Percentiles rank a stretch among this genome's conserved stretches.
Conservation (phyloP, 2,888 invertebrate species). For the Agapostemon virescens region DNA sequence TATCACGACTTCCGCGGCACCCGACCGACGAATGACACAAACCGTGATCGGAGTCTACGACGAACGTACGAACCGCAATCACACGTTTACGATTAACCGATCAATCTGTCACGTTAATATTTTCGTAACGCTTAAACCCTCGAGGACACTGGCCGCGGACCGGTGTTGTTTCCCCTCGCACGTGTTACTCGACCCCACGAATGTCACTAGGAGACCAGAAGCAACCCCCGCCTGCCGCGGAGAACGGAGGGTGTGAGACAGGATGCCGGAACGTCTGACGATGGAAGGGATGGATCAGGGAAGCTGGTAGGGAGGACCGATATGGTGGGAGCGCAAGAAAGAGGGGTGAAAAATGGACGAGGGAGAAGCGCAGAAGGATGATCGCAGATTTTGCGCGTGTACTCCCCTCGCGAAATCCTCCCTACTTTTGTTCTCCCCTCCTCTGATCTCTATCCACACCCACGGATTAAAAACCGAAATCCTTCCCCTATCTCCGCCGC, state of each 20-base stretch:
- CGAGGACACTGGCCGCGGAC: conserved; percentile 37
- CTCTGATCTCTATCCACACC: conserved; percentile 72
- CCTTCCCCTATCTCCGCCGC: conserved; percentile 62
- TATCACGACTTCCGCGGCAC: neutral
- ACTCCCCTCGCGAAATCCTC: conserved; percentile 55
- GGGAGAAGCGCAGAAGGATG: conserved; percentile 24
- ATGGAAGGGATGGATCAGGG: conserved; percentile 4
- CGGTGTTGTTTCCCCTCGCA: conserved; percentile 67
- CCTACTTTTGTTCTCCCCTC: conserved; percentile 38
- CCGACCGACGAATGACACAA: neutral
- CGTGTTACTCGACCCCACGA: conserved; percentile 74
- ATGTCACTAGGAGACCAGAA: conserved; percentile 71
- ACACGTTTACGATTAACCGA: neutral
- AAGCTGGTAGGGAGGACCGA: conserved; percentile 27
- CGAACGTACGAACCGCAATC: neutral
- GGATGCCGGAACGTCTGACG: conserved; percentile 51
- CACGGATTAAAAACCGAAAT: conserved; percentile 77
- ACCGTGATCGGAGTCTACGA: neutral
- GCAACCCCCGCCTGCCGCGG: conserved; percentile 62
- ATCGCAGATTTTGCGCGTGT: conserved; percentile 43
- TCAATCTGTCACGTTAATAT: neutral
- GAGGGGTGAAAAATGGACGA: conserved; percentile 31
- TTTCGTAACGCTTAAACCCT: neutral
- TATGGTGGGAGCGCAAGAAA: conserved; percentile 46
- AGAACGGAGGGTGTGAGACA: conserved; percentile 55